Percentiles rank a stretch among this genome's conserved stretches.
These are phyloP conservation scores for Anguilla anguilla DNA, from an alignment of 2,797 vertebrate genomes.

Conservation along the genomic window DNA sequence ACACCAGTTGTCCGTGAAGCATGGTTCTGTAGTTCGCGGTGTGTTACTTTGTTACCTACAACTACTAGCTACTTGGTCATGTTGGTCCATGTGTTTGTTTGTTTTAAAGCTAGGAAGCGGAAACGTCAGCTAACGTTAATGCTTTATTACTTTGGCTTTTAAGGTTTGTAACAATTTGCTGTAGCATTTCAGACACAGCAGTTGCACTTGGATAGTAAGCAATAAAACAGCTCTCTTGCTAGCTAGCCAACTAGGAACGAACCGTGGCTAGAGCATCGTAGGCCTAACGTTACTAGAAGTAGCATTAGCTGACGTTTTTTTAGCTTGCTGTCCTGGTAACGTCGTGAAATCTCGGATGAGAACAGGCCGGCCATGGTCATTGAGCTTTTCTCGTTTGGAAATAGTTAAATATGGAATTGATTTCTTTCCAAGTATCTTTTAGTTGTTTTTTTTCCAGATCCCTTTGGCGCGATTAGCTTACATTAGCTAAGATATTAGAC, in stretches of 20 bases:
- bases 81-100: neutral
- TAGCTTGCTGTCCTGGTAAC: neutral
- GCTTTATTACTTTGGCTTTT: neutral
- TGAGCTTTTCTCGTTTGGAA: neutral
- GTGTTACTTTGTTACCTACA: neutral
- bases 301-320: neutral
- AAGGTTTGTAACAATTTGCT: neutral
- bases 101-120: neutral
- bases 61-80: neutral
- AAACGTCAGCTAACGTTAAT: neutral
- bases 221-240: neutral
- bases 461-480: neutral
- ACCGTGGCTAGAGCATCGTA: neutral
- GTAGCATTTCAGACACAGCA: neutral
- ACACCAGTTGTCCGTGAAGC: neutral
- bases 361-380: neutral
- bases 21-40: neutral
- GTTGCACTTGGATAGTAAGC: neutral
- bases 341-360: neutral
- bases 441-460: neutral
- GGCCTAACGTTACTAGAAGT: neutral
- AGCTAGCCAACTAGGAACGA: neutral
- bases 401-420: neutral
- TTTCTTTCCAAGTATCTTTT: neutral
- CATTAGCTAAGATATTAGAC: neutral